Base-by-base conservation (phyloP, 2,888 invertebrate genomes). In the Protodeltote pygarga region DNA sequence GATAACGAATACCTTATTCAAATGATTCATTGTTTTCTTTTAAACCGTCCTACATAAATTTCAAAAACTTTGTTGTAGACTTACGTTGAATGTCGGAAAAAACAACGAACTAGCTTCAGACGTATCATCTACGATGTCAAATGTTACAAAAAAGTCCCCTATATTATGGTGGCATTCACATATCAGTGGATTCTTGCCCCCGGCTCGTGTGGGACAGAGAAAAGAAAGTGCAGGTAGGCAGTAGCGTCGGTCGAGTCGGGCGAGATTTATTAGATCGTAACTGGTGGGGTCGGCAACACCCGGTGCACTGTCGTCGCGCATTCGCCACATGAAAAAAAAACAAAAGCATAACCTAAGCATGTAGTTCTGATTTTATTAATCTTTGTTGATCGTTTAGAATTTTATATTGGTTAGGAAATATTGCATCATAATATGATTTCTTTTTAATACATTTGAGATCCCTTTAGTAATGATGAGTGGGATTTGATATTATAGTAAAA, bases 221-320 rank as follows among this genome's bases (percentile, higher is more conserved):
- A 85, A 89, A 88, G 89, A 89, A 87, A 89, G 87, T 87, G 87
- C 88, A 90, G 89, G 89, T 88, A 89, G 86, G 75, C 74, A 77
- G 79, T 75, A 72, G 79, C 79, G 71, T 73, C 75, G 72, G 71
- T 59, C 74, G 74, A 75, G 68, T 66, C 73, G 72, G 71, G 79
- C 79, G 75, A 86, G 89, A 89, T 90, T 89, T 90, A 90, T 89
- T 90, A 87, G 90, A 88, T 87, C 89, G 89, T 90, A 89, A 89
- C 87, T 79, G 78, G 79, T 74, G 84, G 85, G 87, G 87, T 83
- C 85, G 85, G 75, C 81, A 72, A 73, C 81, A 81, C 81, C 75
- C 79, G 78, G 72, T 73, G 69, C 66, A 58, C 49, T 73, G 77
- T 76, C 79, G 78, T 70, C 82, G 81, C 74, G 74, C 75, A 71